Base-by-base conservation (phyloP, 2,797 vertebrate species). In the Paedocypris micromegethes region DNA sequence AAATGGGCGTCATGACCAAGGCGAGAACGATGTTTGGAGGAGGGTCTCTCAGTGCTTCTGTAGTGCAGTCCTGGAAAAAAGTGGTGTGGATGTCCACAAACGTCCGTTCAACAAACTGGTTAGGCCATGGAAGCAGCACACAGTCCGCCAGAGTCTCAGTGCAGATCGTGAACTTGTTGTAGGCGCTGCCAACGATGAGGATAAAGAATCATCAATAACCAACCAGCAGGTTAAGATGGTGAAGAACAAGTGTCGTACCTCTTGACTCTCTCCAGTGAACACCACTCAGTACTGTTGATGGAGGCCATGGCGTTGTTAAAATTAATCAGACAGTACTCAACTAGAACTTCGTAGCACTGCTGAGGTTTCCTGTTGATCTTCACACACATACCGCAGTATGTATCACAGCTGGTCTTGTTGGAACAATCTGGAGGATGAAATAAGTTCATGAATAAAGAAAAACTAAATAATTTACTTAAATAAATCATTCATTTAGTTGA, bases 1-100 rank as follows among this genome's bases (percentile, higher is more conserved):
- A 91, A 82, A 91, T 79, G 5, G 90, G 86, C 2, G 86, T 88
- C 71, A 89, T 75, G 2, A 89, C 88, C 52, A 84, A 78, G 61
- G 87, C 83, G 3, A 89, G 60, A 3, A 85, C 45, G 2, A 89
- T 66, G 40, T 67, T 38, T 0, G 80, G 76, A 2, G 86, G 72
- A 0, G 86, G 85, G 72, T 86, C 79, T 0, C 51, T 78, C 2
- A 87, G 82, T 2, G 83, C 80, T 54, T 77, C 74, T 0, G 79
- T 67, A 54, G 83, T 81, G 78, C 88, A 92, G 43, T 84, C 79
- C 72, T 61, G 69, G 79, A 91, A 91, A 75, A 73, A 90, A 0
- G 0, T 7, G 0, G 78, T 1, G 0, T 91, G 91, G 59, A 91
- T 81, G 1, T 65, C 0, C 70, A 91, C 82, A 75, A 91, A 91